Conservation (phyloP, 2,797 vertebrate species). For the Peromyscus nudipes region DNA sequence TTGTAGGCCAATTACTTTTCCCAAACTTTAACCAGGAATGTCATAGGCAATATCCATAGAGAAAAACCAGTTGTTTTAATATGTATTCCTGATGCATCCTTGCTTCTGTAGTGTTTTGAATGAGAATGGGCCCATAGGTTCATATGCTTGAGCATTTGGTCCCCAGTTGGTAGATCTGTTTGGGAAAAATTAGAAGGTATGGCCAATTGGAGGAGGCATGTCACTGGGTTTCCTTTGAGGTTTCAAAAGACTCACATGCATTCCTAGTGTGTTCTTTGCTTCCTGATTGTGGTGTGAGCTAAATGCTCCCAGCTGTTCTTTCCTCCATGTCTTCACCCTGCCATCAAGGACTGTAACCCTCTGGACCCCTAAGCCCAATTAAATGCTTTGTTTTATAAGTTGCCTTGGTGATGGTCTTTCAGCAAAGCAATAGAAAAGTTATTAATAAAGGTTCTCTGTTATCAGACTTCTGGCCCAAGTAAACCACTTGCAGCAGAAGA, state of each 20-base stretch:
- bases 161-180: not conserved
- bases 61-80: not conserved
- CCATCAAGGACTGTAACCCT: not conserved
- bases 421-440: not conserved
- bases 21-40: not conserved
- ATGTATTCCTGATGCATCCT: not conserved
- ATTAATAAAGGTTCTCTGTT: not conserved
- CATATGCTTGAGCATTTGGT: not conserved
- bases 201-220: too few relatives aligned
- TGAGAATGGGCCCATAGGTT: not conserved
- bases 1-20: not conserved
- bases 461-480: not conserved
- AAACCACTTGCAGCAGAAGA: not conserved
- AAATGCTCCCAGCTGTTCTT: not conserved
- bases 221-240: not conserved
- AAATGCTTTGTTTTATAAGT: not conserved
- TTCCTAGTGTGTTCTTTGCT: not conserved
- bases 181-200: not conserved
- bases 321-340: not conserved
- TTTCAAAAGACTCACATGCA: not conserved
- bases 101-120: not conserved
- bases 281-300: not conserved
- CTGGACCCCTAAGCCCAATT: not conserved
- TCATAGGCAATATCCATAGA: not conserved
- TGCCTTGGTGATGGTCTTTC: not conserved